phyloP scores from a whole-genome alignment of 2,797 vertebrate species.

The Chelon labrosus region DNA sequence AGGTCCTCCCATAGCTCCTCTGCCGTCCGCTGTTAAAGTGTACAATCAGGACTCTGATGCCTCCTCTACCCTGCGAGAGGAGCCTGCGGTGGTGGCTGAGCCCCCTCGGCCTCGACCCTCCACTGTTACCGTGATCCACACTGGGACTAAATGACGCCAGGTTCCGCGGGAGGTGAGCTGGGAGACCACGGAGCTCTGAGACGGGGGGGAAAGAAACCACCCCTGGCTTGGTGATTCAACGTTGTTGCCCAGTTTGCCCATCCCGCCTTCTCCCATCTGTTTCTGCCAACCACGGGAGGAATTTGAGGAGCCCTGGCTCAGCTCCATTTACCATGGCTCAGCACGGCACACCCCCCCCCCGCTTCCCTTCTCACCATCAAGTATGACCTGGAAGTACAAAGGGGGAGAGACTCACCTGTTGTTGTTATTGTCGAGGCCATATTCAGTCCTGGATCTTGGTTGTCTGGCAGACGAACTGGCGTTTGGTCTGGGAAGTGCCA shows the following conservation, averaged over 20 bases:
- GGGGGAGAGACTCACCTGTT: conserved; percentile 45
- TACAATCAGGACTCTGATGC: conserved; percentile 63
- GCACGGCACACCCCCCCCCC: conserved; percentile 21
- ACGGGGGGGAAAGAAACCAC: conserved; percentile 25
- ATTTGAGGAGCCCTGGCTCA: conserved; percentile 65
- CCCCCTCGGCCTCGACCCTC: conserved; percentile 72
- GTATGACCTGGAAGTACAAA: conserved; percentile 55
- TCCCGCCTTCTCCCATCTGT: conserved; percentile 72
- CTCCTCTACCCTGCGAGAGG: conserved; percentile 55
- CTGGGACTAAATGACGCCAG: conserved; percentile 87
- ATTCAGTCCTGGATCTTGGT: conserved; percentile 37
- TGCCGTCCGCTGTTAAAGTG: conserved; percentile 57
- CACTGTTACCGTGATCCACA: conserved; percentile 87
- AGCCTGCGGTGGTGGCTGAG: conserved; percentile 56
- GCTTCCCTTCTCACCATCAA: conserved; percentile 45
- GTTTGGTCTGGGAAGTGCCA: conserved; percentile 54
- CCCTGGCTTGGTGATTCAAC: conserved; percentile 55
- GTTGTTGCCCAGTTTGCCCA: conserved; percentile 68
- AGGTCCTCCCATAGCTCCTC: conserved; percentile 70
- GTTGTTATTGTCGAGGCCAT: conserved; percentile 46
- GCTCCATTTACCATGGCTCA: conserved; percentile 68
- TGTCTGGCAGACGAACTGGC: conserved; percentile 41
- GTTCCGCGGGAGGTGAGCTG: conserved; percentile 82
- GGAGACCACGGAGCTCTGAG: conserved; percentile 82
- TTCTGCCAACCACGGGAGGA: conserved; percentile 64